Evolutionary conservation across 2,113 vertebrate species (phyloP), one percentile per base, ranked within the genome.

Genomic region (Polypterus bichir): DNA sequence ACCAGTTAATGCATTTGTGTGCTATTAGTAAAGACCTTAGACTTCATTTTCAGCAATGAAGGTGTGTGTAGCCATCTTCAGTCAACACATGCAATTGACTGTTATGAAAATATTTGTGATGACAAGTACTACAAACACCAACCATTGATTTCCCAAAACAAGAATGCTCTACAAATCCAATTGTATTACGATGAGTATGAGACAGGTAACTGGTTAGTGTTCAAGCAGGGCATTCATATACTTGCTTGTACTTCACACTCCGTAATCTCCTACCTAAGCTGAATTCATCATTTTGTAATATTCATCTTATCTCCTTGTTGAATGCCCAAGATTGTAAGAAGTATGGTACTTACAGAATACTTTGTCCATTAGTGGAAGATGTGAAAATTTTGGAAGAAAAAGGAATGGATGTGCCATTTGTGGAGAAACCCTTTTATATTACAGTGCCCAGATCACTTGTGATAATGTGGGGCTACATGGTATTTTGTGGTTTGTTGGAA

Each of bases 201-300:
- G 27, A 27, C 27, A 27, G 27, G 27, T 27, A 27, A 27, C 27
- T 27, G 27, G 1, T 57, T 63, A 3, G 62, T 52, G 10, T 63
- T 47, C 7, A 57, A 63, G 46, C 62, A 48, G 5, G 46, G 54
- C 11, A 47, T 63, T 27, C 62, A 57, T 56, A 63, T 55, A n/a
- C 53, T 57, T 55, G 46, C 57, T 54, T 63, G 53, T 63, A 63
- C 57, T 63, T 63, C 46, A 47, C 46, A 10, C 46, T 63, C 9
- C 46, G 54, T 10, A 63, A 57, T 47, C 46, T 62, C 7, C 62
- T 47, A 57, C 54, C 54, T 44, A 5, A 6, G 7, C 8, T 56
- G 45, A 72, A 74, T 74, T 69, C 27, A 27, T 27, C 27, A 27
- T 2, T 27, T 27, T 27, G 27, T 27, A 51, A 51, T 51, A 51